Evolutionary conservation across 2,113 vertebrate genomes (phyloP), one percentile per base, ranked within the genome.

Genomic region (Leptocoma aspasia): DNA sequence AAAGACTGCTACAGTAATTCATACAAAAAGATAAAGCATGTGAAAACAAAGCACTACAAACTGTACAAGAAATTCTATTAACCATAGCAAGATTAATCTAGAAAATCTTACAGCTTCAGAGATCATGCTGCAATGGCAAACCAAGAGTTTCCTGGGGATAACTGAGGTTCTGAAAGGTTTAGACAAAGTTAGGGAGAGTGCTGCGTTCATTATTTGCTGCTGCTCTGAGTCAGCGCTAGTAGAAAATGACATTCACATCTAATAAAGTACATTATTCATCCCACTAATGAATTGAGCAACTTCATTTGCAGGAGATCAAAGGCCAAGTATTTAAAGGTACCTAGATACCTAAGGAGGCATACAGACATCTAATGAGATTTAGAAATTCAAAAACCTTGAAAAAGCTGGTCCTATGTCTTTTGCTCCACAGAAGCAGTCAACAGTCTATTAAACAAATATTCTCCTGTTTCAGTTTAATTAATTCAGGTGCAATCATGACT

Each of bases 401-500:
- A 75, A 92, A 81, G n/a, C 3, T 31, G 7, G 15, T 72, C 22
- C 19, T 65, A 10, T 44, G 15, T n/a, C 71, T 86, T 95, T 59
- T 24, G 73, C 39, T 59, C 12, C 47, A 56, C 52, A 70, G 64
- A 78, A 76, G 26, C 59, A 86, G 69, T 70, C 82, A 83, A 61
- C 52, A 85, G 72, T 69, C 86, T 75, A 71, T 88, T 89, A 52
- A 68, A 86, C 16, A 92, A 91, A 86, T 81, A 89, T 88, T 96
- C 73, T 93, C 76, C 41, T 28, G 63, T 83, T 94, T 95, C 80
- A 81, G 75, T 95, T 95, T 95, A 97, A 97, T 97, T 96, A 97
- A 94, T 93, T 95, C 70, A 87, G 92, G 72, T 94, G 47, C 75
- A 96, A 96, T 96, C 76, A 95, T 6, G 83, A 82, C 87, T 93